These are phyloP conservation scores for Darevskia mixta DNA, from an alignment of 2,797 vertebrate genomes.

Conservation along the genomic window DNA sequence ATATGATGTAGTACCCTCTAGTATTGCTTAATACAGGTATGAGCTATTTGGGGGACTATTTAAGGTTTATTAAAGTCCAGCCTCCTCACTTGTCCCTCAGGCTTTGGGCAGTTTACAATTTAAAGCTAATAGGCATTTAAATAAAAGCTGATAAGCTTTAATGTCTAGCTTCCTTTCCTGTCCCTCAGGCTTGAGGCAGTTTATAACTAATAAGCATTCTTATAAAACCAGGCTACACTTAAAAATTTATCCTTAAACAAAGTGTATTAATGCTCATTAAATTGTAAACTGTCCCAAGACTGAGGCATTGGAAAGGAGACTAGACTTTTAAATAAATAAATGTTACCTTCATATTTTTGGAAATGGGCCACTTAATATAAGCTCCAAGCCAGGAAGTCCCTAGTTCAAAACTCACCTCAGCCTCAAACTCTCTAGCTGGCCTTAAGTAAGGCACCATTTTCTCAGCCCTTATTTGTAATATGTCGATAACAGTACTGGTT, in stretches of 20 bases:
- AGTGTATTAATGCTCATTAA: neutral
- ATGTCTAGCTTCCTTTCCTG: neutral
- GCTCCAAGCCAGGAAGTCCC: neutral
- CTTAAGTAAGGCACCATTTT: neutral
- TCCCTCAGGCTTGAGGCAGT: no score
- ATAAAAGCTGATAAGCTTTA: no score
- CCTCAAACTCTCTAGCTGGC: neutral
- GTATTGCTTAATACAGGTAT: neutral
- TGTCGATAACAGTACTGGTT: neutral
- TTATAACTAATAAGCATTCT: no score
- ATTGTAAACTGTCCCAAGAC: neutral
- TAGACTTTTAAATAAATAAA: neutral
- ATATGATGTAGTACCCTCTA: neutral
- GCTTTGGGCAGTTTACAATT: no score
- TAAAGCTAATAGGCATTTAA: no score
- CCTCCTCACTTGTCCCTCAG: no score
- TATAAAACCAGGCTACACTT: no score
- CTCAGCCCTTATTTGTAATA: neutral
- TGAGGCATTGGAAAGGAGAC: neutral
- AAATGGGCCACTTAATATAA: neutral
- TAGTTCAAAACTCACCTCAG: neutral
- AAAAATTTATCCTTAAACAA: no score
- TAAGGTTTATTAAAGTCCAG: neutral
- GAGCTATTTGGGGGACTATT: neutral
- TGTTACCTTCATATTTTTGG: neutral